Base-by-base conservation (phyloP, 2,797 vertebrate species). In the Pipistrellus kuhlii region DNA sequence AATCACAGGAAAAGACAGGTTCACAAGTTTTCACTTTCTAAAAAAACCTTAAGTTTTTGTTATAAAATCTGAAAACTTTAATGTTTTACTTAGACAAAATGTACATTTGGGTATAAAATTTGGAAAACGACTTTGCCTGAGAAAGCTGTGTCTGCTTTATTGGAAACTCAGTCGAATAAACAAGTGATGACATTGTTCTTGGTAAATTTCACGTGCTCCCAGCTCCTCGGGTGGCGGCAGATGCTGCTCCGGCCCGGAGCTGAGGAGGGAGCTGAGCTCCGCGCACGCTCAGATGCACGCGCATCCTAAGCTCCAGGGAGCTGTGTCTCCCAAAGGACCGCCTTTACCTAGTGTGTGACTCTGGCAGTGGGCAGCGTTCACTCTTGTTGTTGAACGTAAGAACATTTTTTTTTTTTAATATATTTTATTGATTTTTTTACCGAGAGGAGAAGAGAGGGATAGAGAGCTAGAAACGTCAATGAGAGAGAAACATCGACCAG, bases 371-470 rank as follows among this genome's bases (percentile, higher is more conserved):
- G 30, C 59, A 62, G 13, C 27, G 5, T 62, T 62, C 14, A 62
- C 59, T 68, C 87, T 71, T 84, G 8, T 84, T 80, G 17, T 92
- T 71, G 84, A 86, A 57, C n/a, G 23, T 77, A 80, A 92, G 46
- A 85, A 72, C 35, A 89, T 89, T 87, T 71, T 90, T n/a, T n/a
- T n/a, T n/a, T n/a, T n/a, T n/a, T n/a, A n/a, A n/a, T n/a, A n/a
- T n/a, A n/a, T n/a, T n/a, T n/a, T n/a, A n/a, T n/a, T n/a, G n/a
- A n/a, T n/a, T n/a, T n/a, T n/a, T n/a, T n/a, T n/a, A n/a, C n/a
- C n/a, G n/a, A n/a, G n/a, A n/a, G n/a, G n/a, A n/a, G n/a, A n/a
- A n/a, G n/a, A n/a, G n/a, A n/a, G n/a, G n/a, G n/a, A n/a, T n/a
- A n/a, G n/a, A n/a, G n/a, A n/a, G n/a, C n/a, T n/a, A n/a, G n/a